These are phyloP conservation scores for Morpho helenor DNA, from an alignment of 2,888 invertebrate species.

Conservation along the genomic window DNA sequence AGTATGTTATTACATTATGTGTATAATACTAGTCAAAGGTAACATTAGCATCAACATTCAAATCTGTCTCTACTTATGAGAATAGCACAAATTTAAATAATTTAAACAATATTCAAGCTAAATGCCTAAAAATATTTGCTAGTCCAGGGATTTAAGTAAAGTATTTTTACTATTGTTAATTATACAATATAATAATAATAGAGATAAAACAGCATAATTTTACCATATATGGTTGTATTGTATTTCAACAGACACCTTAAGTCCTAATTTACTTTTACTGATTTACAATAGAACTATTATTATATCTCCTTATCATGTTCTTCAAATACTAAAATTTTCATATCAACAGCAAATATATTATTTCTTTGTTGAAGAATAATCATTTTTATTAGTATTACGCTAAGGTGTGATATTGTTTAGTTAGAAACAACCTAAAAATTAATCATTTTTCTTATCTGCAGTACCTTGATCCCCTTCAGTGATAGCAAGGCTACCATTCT, in stretches of 20 bases:
- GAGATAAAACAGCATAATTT: not conserved
- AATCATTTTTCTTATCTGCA: slow-evolving; percentile 70
- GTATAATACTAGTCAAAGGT: too few relatives aligned
- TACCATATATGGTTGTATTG: not conserved
- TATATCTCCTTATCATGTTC: slow-evolving; percentile 6
- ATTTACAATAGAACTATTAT: slow-evolving; percentile 4
- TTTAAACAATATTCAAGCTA: too few relatives aligned
- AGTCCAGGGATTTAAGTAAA: too few relatives aligned
- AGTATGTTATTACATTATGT: too few relatives aligned
- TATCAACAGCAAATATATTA: not conserved
- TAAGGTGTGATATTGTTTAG: slow-evolving; percentile 23
- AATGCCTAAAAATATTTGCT: too few relatives aligned
- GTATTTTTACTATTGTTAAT: too few relatives aligned
- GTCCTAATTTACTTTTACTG: slow-evolving; percentile 8
- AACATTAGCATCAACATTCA: too few relatives aligned
- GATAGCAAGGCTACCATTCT: slow-evolving; percentile 54
- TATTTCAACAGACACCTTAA: not conserved
- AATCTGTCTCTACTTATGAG: too few relatives aligned
- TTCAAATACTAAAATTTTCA: slow-evolving; percentile 3
- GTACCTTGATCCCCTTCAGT: slow-evolving; percentile 46
- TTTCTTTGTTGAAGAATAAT: slow-evolving; percentile 1
- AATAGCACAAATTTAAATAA: too few relatives aligned
- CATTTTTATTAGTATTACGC: not conserved
- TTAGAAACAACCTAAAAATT: slow-evolving; percentile 33
- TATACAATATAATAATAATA: not conserved